Percentiles rank a stretch among this genome's conserved stretches.
Evolutionary conservation across 2,797 vertebrate genomes (phyloP).

Genomic region (Alca torda): DNA sequence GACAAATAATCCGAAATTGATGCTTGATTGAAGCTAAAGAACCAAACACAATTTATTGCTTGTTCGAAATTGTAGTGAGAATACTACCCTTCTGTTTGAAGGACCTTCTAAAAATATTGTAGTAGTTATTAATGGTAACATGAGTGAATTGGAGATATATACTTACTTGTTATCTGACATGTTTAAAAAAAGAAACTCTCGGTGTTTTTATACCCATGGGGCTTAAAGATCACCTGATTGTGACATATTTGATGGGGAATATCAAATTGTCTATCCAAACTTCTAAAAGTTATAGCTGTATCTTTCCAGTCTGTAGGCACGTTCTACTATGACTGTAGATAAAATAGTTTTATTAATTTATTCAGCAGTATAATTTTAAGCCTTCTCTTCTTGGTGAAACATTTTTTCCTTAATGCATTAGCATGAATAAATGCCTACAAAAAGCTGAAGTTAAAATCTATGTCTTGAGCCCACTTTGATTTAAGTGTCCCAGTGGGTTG

Average conservation of each 20-base stretch:
- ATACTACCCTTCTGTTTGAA: neutral
- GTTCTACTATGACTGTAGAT: neutral
- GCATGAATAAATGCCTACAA: neutral
- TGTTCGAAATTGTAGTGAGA: neutral
- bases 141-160: neutral
- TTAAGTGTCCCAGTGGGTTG: neutral
- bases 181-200: neutral
- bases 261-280: neutral
- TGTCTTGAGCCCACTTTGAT: neutral
- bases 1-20: conserved; percentile 35
- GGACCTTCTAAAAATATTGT: conserved; percentile 13
- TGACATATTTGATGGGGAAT: neutral
- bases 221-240: neutral
- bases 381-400: neutral
- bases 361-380: neutral
- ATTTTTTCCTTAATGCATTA: neutral
- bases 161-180: neutral
- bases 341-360: neutral
- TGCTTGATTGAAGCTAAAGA: conserved; percentile 30
- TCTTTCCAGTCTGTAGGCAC: neutral
- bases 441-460: neutral
- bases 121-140: neutral
- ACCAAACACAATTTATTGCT: neutral
- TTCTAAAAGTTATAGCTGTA: neutral
- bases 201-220: neutral